Base-by-base conservation (phyloP, 2,888 invertebrate species). In the Drosophila mulleri region DNA sequence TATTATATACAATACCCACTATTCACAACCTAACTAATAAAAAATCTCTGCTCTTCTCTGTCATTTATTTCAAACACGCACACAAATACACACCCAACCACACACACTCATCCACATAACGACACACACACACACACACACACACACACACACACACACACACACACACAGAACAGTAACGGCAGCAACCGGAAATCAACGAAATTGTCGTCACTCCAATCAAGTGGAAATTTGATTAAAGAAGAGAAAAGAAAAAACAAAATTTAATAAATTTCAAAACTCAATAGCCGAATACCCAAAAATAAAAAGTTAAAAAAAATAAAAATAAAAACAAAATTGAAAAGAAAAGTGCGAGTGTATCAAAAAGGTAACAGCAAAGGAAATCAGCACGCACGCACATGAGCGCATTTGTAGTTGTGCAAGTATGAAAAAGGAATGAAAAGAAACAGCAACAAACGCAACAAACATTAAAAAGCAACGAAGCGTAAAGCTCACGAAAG, bases 211-310 rank as follows among this genome's bases (percentile, higher is more conserved):
- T 80, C 76, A 80, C 83, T 89, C 86, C 88, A 90, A 78, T 90
- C 90, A 84, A 89, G 80, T 82, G 87, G 90, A 90, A 90, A 87
- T 87, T 90, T 90, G 87, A 87, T 87, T 89, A 82, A 90, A 67
- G 60, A 67, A 65, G 20, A 62, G 70, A 71, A 76, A 67, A 67
- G 67, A 72, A 83, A 85, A 85, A 86, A 83, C 29, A 29, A 86
- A 90, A 86, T 86, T 90, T 87, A 76, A 90, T 88, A 83, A 89
- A 89, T 83, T 84, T 80, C 62, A 77, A 67, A 80, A 71, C 53
- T 65, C 76, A 74, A 80, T 67, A 79, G 80, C 59, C 66, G 52
- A 71, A 44, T 53, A 53, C 23, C 39, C 52, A 39, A 29, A 68
- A 20, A 37, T n/a, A 37, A 48, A 56, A 32, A 56, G 5, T 0